Conservation (phyloP, 2,797 vertebrate genomes). For the Caiman crocodilus region DNA sequence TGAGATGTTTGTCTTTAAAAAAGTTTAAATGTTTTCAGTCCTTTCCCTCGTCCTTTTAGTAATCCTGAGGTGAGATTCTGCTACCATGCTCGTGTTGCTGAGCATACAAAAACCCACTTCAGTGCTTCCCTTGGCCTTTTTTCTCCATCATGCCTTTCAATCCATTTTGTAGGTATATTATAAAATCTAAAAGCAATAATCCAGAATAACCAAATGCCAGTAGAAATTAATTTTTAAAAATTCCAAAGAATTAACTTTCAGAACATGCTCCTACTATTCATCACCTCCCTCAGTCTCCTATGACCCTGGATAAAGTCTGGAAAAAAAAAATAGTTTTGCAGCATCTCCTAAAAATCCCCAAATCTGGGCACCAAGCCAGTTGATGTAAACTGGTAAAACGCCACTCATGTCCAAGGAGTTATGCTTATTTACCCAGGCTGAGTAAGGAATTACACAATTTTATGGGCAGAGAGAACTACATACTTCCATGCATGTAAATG, state of each 20-base stretch:
- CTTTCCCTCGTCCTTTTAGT: neutral
- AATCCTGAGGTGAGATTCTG: neutral
- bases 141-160: neutral
- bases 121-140: neutral
- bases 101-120: neutral
- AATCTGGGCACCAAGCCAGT: neutral
- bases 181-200: neutral
- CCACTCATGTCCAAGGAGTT: neutral
- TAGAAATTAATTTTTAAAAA: neutral
- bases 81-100: accelerated
- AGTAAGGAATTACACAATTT: neutral
- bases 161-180: neutral
- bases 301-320: neutral
- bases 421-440: neutral
- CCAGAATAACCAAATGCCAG: neutral
- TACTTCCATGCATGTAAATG: too few species aligned
- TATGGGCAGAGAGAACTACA: neutral
- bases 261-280: neutral
- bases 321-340: neutral
- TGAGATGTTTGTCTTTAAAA: neutral
- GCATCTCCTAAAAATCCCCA: neutral
- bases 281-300: neutral
- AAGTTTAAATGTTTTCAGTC: neutral
- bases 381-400: neutral
- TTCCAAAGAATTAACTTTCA: neutral